These are phyloP conservation scores for Pteronura brasiliensis DNA, from an alignment of 2,113 vertebrate genomes.

Conservation along the genomic window DNA sequence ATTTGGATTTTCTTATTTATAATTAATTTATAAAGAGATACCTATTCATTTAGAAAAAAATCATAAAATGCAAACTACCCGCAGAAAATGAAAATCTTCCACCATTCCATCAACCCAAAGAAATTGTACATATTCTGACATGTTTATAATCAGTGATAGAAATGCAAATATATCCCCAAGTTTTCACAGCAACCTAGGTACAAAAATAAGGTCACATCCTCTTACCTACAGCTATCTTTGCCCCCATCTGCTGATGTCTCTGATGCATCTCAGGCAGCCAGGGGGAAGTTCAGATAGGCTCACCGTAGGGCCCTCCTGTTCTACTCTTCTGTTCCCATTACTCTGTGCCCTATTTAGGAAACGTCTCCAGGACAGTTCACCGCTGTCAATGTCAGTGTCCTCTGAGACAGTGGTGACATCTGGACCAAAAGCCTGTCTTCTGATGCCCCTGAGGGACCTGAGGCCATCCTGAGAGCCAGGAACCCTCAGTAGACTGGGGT, in stretches of 20 bases:
- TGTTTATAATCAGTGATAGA: background rate
- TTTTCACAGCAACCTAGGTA: background rate
- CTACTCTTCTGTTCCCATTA: background rate
- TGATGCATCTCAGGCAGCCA: background rate
- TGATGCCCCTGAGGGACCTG: background rate
- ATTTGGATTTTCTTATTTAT: background rate
- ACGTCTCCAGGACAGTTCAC: background rate
- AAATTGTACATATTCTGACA: background rate
- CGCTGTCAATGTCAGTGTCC: background rate
- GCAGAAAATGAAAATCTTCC: background rate
- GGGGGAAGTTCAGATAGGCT: too few species aligned
- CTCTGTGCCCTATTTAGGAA: background rate
- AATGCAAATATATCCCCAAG: background rate
- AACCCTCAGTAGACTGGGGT: background rate
- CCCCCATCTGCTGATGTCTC: background rate
- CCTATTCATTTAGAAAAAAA: background rate
- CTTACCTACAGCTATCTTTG: background rate
- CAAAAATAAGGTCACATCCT: background rate
- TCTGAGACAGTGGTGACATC: background rate
- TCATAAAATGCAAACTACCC: background rate
- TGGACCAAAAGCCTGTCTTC: background rate
- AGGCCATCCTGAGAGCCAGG: background rate
- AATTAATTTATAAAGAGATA: background rate
- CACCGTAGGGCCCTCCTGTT: fast-evolving
- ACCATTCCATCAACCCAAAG: background rate